Conservation (phyloP, 2,113 vertebrate species). For the Chaenogobius annularis region DNA sequence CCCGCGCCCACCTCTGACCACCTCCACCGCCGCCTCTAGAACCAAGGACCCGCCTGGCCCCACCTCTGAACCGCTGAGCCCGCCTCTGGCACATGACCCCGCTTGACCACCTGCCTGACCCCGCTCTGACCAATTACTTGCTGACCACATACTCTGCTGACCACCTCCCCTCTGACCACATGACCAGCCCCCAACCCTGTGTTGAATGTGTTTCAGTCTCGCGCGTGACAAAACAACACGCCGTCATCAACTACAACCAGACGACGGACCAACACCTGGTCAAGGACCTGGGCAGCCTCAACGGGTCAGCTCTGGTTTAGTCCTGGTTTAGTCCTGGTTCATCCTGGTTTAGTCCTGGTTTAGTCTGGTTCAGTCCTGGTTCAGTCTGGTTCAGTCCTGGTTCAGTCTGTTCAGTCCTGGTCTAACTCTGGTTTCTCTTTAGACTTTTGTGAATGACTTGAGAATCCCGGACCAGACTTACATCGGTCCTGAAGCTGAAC, state of each 20-base stretch:
- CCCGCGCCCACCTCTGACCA: no score
- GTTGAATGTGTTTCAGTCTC: slow-evolving; percentile 78
- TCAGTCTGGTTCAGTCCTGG: background rate
- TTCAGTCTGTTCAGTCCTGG: background rate
- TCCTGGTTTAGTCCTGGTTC: background rate
- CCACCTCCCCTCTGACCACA: no score
- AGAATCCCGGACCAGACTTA: slow-evolving; percentile 98
- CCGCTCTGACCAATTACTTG: no score
- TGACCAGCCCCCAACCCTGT: background rate
- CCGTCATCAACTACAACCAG: slow-evolving; percentile 95
- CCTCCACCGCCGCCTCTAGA: no score
- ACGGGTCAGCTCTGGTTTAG: slow-evolving; percentile 82
- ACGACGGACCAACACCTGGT: slow-evolving; percentile 92
- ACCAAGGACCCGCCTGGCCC: no score
- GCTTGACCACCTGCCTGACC: no score
- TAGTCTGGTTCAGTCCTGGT: background rate
- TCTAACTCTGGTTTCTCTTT: slow-evolving; percentile 11
- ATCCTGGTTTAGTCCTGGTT: no score
- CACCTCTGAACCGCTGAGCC: no score
- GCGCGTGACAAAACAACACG: slow-evolving; percentile 97
- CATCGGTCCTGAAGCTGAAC: slow-evolving; percentile 88
- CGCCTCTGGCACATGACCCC: no score
- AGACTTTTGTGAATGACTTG: slow-evolving; percentile 97
- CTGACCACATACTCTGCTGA: no score
- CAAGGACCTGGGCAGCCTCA: slow-evolving; percentile 96